These are phyloP conservation scores for Rhopalosiphum maidis DNA, from an alignment of 1,140 invertebrate species.

Conservation along the genomic window DNA sequence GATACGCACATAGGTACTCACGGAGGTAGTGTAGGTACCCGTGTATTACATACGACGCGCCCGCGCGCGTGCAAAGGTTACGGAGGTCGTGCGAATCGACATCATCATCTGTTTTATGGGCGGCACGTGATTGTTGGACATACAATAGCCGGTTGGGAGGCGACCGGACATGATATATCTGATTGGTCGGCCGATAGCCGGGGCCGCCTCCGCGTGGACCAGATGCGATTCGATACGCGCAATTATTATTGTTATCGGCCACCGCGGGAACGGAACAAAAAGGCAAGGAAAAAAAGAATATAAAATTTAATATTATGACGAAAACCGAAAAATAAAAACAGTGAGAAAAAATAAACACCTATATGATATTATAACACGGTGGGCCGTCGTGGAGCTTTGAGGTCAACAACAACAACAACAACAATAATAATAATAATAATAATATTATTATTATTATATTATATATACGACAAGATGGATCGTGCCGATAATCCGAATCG, in stretches of 20 bases:
- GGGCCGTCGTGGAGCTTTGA: background rate
- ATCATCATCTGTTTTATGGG: conserved; percentile 51
- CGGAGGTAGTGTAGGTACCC: background rate
- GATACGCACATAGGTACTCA: background rate
- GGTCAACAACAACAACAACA: background rate
- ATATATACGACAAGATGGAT: conserved; percentile 33
- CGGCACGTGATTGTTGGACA: conserved; percentile 54
- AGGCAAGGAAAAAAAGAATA: too few relatives aligned
- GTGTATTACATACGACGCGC: background rate
- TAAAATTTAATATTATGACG: background rate
- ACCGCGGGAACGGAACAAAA: background rate
- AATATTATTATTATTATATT: too few relatives aligned
- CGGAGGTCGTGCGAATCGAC: conserved; percentile 54
- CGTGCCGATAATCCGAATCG: conserved; percentile 28
- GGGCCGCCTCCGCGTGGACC: conserved; percentile 29
- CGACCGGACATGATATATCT: conserved; percentile 33
- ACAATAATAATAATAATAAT: background rate
- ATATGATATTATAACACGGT: background rate
- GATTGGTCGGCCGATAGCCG: conserved; percentile 45
- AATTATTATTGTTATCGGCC: conserved; percentile 53
- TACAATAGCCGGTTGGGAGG: conserved; percentile 43
- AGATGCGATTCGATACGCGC: conserved; percentile 53
- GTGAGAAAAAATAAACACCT: background rate
- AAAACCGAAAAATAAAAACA: background rate
- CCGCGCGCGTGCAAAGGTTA: conserved; percentile 20